These are phyloP conservation scores for Sus scrofa DNA, from an alignment of 2,113 vertebrate species.

Conservation along the genomic window DNA sequence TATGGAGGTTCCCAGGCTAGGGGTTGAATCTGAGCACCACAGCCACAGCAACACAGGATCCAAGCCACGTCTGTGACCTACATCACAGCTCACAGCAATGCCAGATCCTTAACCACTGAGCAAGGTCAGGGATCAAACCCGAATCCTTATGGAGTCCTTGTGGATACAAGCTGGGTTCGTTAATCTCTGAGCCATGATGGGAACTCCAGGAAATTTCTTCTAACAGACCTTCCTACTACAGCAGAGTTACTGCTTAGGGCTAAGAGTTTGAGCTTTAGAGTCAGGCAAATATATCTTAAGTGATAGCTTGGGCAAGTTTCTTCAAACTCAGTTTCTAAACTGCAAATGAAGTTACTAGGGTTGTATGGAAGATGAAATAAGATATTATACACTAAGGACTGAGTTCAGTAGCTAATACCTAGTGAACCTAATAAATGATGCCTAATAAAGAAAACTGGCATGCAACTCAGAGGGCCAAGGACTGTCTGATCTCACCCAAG, in stretches of 20 bases:
- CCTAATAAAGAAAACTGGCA: neutral
- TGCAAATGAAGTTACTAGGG: neutral
- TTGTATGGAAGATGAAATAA: neutral
- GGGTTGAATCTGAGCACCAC: too few relatives aligned
- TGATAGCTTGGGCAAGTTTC: neutral
- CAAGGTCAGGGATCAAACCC: too few relatives aligned
- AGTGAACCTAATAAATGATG: neutral
- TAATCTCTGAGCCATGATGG: too few relatives aligned
- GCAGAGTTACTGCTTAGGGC: neutral
- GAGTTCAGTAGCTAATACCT: neutral
- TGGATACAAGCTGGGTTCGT: too few relatives aligned
- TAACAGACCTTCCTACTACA: neutral
- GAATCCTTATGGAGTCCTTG: too few relatives aligned
- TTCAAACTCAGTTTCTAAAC: neutral
- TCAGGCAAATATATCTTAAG: neutral
- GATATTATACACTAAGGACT: neutral
- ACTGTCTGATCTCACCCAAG: neutral
- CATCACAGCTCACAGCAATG: too few relatives aligned
- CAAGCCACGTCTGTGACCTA: too few relatives aligned
- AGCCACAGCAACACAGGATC: too few relatives aligned
- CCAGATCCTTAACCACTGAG: too few relatives aligned
- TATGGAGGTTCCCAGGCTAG: too few relatives aligned
- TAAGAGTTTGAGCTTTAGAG: neutral
- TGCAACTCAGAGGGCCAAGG: neutral
- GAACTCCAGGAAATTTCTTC: neutral